Evolutionary conservation across 2,797 vertebrate genomes (phyloP).

Genomic region (Acomys russatus): DNA sequence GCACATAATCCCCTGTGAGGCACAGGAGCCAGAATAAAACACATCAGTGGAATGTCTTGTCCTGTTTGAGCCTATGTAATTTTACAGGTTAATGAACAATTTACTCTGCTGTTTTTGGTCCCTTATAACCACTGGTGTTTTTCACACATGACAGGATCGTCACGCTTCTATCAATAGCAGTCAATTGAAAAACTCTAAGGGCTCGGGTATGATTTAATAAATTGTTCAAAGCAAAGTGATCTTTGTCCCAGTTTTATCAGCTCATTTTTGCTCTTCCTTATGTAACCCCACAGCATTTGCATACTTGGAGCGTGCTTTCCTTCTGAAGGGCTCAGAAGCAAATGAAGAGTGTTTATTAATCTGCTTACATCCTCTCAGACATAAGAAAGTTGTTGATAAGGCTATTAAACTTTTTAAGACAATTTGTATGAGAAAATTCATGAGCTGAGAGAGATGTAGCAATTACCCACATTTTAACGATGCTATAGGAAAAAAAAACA

Average conservation of each 20-base stretch:
- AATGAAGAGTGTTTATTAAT: slow-evolving; percentile 23
- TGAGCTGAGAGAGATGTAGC: not conserved
- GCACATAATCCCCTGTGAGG: not conserved
- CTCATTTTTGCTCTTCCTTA: slow-evolving; percentile 46
- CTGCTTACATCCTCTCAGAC: slow-evolving; percentile 36
- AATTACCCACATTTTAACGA: slow-evolving; percentile 27
- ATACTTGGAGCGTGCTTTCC: not conserved
- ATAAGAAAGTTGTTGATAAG: slow-evolving; percentile 9
- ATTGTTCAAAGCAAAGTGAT: slow-evolving; percentile 37
- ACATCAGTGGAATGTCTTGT: not conserved
- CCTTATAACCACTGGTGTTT: not conserved
- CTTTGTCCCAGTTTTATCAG: slow-evolving; percentile 20
- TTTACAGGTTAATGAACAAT: slow-evolving; percentile 48
- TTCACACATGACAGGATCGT: slow-evolving; percentile 21
- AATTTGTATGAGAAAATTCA: slow-evolving; percentile 33
- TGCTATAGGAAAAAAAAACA: slow-evolving; percentile 46
- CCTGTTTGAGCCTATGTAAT: not conserved
- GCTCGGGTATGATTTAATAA: slow-evolving; percentile 16
- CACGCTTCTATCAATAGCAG: slow-evolving; percentile 28
- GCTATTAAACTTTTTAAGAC: slow-evolving; percentile 33
- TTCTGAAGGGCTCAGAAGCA: slow-evolving; percentile 9
- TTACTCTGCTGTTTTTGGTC: not conserved
- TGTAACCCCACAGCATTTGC: not conserved
- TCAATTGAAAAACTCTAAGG: slow-evolving; percentile 17
- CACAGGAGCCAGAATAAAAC: not conserved